Evolutionary conservation across 2,888 invertebrate genomes (phyloP).

Genomic region (Rhodophaea formosa): DNA sequence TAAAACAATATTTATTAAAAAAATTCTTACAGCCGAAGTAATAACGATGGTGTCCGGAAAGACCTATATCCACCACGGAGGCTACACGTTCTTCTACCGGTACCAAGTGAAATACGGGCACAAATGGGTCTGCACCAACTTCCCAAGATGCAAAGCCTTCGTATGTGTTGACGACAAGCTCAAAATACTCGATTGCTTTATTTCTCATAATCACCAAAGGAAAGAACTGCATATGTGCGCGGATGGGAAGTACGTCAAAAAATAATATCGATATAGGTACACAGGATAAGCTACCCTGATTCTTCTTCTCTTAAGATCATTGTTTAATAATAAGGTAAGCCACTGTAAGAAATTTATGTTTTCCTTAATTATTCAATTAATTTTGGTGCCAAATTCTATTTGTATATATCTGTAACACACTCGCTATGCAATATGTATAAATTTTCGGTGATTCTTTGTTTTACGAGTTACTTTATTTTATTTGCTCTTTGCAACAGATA

Average conservation of each 20-base stretch:
- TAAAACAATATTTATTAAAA: background rate
- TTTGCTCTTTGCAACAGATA: no score
- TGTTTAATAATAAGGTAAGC: no score
- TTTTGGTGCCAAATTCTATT: no score
- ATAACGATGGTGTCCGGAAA: slow-evolving; percentile 49
- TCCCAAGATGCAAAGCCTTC: slow-evolving; percentile 52
- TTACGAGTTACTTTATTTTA: no score
- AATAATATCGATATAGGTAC: background rate
- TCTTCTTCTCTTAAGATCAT: no score
- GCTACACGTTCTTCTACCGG: slow-evolving; percentile 54
- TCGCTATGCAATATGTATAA: no score
- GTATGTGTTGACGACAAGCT: slow-evolving; percentile 41
- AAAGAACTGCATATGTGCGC: slow-evolving; percentile 34
- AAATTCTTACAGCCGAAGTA: slow-evolving; percentile 37
- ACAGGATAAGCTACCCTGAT: no score
- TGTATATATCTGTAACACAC: no score
- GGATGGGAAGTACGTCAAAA: slow-evolving; percentile 38
- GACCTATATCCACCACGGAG: slow-evolving; percentile 39
- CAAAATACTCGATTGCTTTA: slow-evolving; percentile 30
- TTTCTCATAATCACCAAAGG: slow-evolving; percentile 37
- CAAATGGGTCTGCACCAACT: slow-evolving; percentile 58
- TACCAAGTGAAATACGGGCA: slow-evolving; percentile 42
- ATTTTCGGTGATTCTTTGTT: no score
- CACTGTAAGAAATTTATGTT: no score
- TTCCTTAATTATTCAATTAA: no score